Evolutionary conservation across 2,113 vertebrate species (phyloP).

Genomic region (Pteropus alecto): DNA sequence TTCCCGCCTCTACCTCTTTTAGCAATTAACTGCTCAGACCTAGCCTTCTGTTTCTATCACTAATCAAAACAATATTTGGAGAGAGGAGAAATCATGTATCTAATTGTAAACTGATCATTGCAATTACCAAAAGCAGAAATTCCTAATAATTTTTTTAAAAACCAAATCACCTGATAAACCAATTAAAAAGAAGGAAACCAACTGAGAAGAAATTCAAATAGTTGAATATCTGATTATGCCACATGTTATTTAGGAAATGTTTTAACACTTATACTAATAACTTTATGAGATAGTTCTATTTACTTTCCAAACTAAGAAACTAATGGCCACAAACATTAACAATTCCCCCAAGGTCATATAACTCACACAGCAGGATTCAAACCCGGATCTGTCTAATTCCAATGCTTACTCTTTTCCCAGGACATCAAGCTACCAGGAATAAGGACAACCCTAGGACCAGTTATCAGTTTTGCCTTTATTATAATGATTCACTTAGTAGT

Average conservation of each 20-base stretch:
- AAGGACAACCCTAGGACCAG: not conserved
- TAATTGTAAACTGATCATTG: not conserved
- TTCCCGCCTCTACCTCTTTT: not conserved
- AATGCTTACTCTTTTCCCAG: not conserved
- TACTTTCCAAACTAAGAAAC: conserved; percentile 1
- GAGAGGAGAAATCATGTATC: not conserved
- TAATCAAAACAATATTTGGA: not conserved
- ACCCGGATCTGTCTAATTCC: not conserved
- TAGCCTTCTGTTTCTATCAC: not conserved
- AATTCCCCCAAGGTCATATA: not conserved
- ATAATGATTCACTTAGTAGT: conserved; percentile 34
- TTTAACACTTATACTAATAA: not conserved
- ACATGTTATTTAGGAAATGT: not conserved
- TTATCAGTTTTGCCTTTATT: not conserved
- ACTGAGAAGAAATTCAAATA: not conserved
- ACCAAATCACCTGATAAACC: not conserved
- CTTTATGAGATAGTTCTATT: not conserved
- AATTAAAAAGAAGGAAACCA: not conserved
- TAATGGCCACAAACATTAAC: not conserved
- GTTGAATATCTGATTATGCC: not conserved
- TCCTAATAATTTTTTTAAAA: not conserved
- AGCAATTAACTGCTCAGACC: not conserved
- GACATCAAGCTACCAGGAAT: not conserved
- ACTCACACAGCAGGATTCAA: not conserved
- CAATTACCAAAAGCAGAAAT: conserved; percentile 20